Evolutionary conservation across 2,797 vertebrate species (phyloP).

Genomic region (Pitangus sulphuratus): DNA sequence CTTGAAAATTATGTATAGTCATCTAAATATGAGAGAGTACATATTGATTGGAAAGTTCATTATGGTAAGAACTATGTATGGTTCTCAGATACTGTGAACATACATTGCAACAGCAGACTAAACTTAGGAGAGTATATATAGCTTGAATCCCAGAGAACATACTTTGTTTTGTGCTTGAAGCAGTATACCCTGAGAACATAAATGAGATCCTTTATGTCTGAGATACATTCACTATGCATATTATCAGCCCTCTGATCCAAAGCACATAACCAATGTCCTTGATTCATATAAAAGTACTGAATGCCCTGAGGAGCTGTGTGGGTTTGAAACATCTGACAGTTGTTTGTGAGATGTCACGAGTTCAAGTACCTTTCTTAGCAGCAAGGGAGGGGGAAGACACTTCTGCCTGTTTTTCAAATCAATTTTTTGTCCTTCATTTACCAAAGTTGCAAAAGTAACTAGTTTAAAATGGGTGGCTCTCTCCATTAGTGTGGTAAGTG

Average conservation of each 20-base stretch:
- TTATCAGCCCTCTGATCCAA: slow-evolving; percentile 66
- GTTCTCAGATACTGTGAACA: not conserved
- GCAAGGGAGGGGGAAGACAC: not conserved
- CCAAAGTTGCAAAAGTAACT: slow-evolving; percentile 37
- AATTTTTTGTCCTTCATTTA: slow-evolving; percentile 52
- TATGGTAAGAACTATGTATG: not conserved
- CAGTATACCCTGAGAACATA: slow-evolving; percentile 25
- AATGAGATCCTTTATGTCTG: slow-evolving; percentile 61
- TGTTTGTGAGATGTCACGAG: slow-evolving; percentile 39
- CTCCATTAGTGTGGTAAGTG: not conserved
- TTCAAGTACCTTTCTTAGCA: slow-evolving; percentile 59
- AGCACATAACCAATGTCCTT: slow-evolving; percentile 67
- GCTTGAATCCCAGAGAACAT: slow-evolving; percentile 43
- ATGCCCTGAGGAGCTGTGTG: slow-evolving; percentile 56
- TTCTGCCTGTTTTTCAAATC: slow-evolving; percentile 30
- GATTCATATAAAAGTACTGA: slow-evolving; percentile 56
- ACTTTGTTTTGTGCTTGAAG: slow-evolving; percentile 53
- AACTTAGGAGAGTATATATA: not conserved
- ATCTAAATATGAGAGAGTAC: not conserved
- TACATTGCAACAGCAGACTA: not conserved
- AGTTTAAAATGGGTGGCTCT: not conserved
- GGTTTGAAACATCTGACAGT: slow-evolving; percentile 63
- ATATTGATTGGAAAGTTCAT: not conserved
- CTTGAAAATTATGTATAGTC: not conserved
- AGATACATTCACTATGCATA: slow-evolving; percentile 62